Base-by-base conservation (phyloP, 2,888 invertebrate genomes). In the Chesias legatella region DNA sequence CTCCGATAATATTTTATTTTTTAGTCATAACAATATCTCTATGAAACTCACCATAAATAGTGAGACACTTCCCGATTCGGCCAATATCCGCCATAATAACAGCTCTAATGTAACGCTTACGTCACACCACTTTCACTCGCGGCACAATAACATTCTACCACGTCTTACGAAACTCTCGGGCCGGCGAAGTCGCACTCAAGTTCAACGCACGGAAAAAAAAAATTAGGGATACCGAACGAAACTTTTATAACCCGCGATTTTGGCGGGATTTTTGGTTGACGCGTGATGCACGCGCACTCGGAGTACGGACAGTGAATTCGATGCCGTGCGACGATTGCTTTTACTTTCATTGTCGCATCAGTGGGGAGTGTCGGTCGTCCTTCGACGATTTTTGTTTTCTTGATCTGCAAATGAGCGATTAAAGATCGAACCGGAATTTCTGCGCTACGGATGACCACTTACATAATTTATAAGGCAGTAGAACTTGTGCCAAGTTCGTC, bases 121-220 rank as follows among this genome's bases (percentile, higher is more conserved):
- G 85, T 84, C 83, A 85, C 75, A 58, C 39, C 82, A 85, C 86
- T 86, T 86, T 86, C 86, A 85, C 85, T 64, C 62, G 60, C 68
- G 55, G 44, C 68, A 68, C 69, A 67, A 71, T 70, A 75, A 75
- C 79, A 81, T 75, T 74, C 76, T 70, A 73, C 60, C 75, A 79
- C 79, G n/a, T n/a, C n/a, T 78, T 76, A 81, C 73, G 76, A 75
- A 79, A 76, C 52, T 45, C 60, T 58, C 50, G 64, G 73, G 69
- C 72, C 69, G 68, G 73, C 75, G 77, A 77, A 75, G 70, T 60
- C 67, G 77, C 78, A 75, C 70, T 60, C 67, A 72, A 74, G 80
- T 80, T 81, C 79, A 78, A 77, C 65, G 79, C 71, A 78, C 79
- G 60, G 54, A 41, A 54, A 48, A 51, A 60, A 44, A 55, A 59